Conservation (phyloP, 2,797 vertebrate genomes). For the Malacoraja senta region DNA sequence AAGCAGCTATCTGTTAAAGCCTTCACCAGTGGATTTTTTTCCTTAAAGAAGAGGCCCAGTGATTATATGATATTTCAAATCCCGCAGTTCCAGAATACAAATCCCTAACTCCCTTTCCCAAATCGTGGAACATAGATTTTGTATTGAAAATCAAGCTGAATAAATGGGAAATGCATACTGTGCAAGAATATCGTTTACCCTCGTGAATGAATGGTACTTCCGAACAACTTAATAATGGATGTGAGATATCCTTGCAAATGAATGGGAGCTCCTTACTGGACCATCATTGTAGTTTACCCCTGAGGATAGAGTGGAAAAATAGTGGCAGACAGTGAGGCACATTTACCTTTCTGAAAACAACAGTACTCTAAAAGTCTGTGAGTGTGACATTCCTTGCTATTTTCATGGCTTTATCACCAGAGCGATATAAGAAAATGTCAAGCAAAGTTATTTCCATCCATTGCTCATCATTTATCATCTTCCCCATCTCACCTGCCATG, state of each 20-base stretch:
- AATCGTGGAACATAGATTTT: not conserved
- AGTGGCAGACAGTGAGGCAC: too few species aligned
- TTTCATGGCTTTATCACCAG: not conserved
- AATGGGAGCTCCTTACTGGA: not conserved
- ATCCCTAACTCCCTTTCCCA: not conserved
- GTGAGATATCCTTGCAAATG: not conserved
- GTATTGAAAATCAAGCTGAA: not conserved
- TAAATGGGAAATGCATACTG: not conserved
- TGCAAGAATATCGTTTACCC: not conserved
- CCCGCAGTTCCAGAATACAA: not conserved
- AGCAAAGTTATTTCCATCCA: not conserved
- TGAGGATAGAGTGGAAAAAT: too few species aligned
- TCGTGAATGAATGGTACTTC: not conserved
- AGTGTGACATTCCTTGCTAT: not conserved
- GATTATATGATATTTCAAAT: not conserved
- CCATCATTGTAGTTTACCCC: too few species aligned
- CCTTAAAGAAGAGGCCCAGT: not conserved
- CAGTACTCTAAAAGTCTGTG: not conserved
- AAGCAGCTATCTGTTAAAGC: conserved; percentile 10
- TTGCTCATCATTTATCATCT: not conserved
- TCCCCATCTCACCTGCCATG: not conserved
- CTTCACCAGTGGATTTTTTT: not conserved
- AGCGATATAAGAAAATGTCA: not conserved
- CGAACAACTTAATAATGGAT: not conserved
- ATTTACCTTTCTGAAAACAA: too few species aligned